These are phyloP conservation scores for Takifugu ocellatus DNA, from an alignment of 2,797 vertebrate species.

Conservation along the genomic window DNA sequence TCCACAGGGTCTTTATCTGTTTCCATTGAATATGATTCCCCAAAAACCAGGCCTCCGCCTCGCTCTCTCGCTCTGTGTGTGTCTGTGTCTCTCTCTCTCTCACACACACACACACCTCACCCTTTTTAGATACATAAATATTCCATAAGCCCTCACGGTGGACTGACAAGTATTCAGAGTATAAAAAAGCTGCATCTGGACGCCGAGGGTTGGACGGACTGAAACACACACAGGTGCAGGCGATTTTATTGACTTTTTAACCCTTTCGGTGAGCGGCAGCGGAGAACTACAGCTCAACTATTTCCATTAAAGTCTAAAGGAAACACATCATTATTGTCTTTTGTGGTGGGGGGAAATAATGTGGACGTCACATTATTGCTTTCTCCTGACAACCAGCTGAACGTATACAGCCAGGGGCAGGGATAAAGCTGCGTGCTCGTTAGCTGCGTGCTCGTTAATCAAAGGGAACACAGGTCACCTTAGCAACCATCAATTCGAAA, in stretches of 20 bases:
- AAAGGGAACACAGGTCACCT: slow-evolving; percentile 67
- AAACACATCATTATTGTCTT: no score
- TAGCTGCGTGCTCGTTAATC: slow-evolving; percentile 52
- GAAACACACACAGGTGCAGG: no score
- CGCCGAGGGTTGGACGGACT: background rate
- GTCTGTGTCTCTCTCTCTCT: no score
- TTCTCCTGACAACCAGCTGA: slow-evolving; percentile 47
- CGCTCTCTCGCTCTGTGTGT: slow-evolving; percentile 44
- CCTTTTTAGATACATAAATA: slow-evolving; percentile 58
- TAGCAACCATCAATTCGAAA: slow-evolving; percentile 65
- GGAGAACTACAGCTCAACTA: no score
- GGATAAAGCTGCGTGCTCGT: slow-evolving; percentile 5
- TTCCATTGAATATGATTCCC: slow-evolving; percentile 73
- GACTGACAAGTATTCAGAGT: slow-evolving; percentile 56
- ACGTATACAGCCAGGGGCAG: slow-evolving; percentile 35
- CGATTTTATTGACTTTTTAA: no score
- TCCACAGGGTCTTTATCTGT: slow-evolving; percentile 72
- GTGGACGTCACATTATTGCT: no score
- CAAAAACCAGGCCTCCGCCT: slow-evolving; percentile 58
- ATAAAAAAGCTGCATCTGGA: slow-evolving; percentile 41
- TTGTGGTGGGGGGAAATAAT: no score
- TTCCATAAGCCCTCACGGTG: slow-evolving; percentile 63
- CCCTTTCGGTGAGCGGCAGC: no score
- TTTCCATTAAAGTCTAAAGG: no score
- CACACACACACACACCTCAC: no score